A percentile compares a stretch with the other conserved stretches of the same genome.
phyloP scores from a whole-genome alignment of 2,888 invertebrate species.

The Tridacna crocea region DNA sequence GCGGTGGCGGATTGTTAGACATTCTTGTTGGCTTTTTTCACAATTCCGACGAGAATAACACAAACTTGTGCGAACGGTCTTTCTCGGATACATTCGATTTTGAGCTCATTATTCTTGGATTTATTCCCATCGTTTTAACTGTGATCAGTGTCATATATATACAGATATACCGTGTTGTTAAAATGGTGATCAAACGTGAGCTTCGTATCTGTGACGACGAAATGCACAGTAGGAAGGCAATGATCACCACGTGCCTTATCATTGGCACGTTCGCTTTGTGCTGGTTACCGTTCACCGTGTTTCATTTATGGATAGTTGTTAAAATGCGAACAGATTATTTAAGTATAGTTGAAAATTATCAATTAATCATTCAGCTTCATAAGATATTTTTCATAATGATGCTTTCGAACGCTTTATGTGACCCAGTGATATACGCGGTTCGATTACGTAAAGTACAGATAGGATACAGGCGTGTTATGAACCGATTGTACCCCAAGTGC shows the following conservation, averaged over 20 bases:
- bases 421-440: constrained; percentile 76
- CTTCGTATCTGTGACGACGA: constrained; percentile 59
- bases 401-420: constrained; percentile 70
- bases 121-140: constrained; percentile 70
- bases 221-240: constrained; percentile 71
- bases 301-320: constrained; percentile 69
- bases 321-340: constrained; percentile 61
- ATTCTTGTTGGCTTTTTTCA: constrained; percentile 35
- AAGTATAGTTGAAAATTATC: constrained; percentile 47
- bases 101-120: constrained; percentile 60
- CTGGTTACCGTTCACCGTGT: constrained; percentile 76
- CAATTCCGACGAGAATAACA: constrained; percentile 58
- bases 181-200: constrained; percentile 52
- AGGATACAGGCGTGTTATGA: constrained; percentile 59
- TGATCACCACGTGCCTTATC: constrained; percentile 77
- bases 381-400: constrained; percentile 71
- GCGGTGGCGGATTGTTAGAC: constrained; percentile 65
- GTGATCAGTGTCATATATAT: constrained; percentile 74
- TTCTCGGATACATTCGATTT: constrained; percentile 63
- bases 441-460: constrained; percentile 69
- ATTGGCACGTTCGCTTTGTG: constrained; percentile 75
- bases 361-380: constrained; percentile 59
- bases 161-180: constrained; percentile 69
- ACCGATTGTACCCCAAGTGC: constrained; percentile 15
- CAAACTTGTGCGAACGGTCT: constrained; percentile 67